Evolutionary conservation across 2,113 vertebrate species (phyloP).

Genomic region (Chaetorhynchus papuensis): DNA sequence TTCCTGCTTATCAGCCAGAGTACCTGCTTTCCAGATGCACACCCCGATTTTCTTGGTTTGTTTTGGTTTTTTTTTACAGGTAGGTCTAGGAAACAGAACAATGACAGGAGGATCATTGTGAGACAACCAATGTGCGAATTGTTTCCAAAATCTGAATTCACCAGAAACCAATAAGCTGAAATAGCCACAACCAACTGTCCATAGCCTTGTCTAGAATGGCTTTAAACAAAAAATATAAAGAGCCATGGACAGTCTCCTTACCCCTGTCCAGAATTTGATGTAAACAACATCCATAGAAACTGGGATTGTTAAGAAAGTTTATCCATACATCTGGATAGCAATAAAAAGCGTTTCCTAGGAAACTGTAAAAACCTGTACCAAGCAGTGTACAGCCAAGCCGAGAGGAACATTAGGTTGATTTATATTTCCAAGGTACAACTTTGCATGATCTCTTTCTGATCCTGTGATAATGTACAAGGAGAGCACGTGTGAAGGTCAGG

Average conservation of each 20-base stretch:
- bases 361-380: conserved; percentile 93
- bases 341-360: conserved; percentile 96
- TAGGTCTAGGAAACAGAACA: conserved; percentile 66
- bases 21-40: conserved; percentile 61
- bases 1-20: conserved; percentile 60
- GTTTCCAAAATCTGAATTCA: conserved; percentile 69
- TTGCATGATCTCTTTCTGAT: conserved; percentile 70
- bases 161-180: conserved; percentile 67
- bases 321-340: conserved; percentile 92
- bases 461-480: conserved; percentile 65
- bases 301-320: conserved; percentile 85
- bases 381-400: conserved; percentile 85
- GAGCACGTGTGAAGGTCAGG: conserved; percentile 48
- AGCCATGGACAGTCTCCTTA: conserved; percentile 74
- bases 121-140: conserved; percentile 48
- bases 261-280: conserved; percentile 79
- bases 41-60: neutral
- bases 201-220: conserved; percentile 75
- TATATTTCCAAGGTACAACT: conserved; percentile 76
- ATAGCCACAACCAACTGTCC: conserved; percentile 71
- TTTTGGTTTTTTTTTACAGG: neutral
- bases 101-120: conserved; percentile 56
- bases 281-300: conserved; percentile 82
- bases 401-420: conserved; percentile 76
- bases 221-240: conserved; percentile 78